Evolutionary conservation across 1,140 invertebrate genomes (phyloP).

Genomic region (Coptotermes formosanus): DNA sequence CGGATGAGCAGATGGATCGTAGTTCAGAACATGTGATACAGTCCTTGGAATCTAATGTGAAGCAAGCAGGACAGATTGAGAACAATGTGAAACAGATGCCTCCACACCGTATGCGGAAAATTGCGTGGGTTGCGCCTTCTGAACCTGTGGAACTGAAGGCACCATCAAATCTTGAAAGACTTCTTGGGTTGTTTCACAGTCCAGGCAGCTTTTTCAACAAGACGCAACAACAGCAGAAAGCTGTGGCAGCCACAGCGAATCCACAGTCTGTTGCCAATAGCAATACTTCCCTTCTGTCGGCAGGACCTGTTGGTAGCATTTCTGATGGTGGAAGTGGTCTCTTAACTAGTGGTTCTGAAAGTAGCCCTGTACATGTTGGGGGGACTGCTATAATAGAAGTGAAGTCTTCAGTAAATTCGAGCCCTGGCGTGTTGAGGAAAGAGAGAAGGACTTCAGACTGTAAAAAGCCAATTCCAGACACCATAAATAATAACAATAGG

Average conservation of each 20-base stretch:
- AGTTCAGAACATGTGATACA: too few relatives aligned
- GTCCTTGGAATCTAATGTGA: too few relatives aligned
- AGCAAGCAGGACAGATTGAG: neutral
- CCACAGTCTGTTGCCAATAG: conserved; percentile 26
- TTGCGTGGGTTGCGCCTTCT: conserved; percentile 36
- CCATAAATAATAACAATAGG: conserved; percentile 24
- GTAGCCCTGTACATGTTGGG: neutral
- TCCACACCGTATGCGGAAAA: conserved; percentile 35
- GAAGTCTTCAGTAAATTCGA: too few relatives aligned
- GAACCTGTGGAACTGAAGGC: conserved; percentile 29
- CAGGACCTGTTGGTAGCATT: conserved; percentile 7
- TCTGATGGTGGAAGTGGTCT: neutral
- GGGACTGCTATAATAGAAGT: neutral
- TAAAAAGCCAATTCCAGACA: neutral
- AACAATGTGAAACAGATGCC: neutral
- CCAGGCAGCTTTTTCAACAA: conserved; percentile 41
- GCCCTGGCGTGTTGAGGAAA: neutral
- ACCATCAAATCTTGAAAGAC: conserved; percentile 39
- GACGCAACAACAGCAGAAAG: conserved; percentile 21
- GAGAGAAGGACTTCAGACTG: neutral
- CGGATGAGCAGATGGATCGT: too few relatives aligned
- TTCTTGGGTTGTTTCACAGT: conserved; percentile 42
- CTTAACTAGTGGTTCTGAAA: neutral
- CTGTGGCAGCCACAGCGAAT: conserved; percentile 5
- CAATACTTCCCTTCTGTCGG: conserved; percentile 14